Percentiles rank a stretch among this genome's conserved stretches.
Evolutionary conservation across 2,113 vertebrate species (phyloP).

Genomic region (Pycnonotus jocosus): DNA sequence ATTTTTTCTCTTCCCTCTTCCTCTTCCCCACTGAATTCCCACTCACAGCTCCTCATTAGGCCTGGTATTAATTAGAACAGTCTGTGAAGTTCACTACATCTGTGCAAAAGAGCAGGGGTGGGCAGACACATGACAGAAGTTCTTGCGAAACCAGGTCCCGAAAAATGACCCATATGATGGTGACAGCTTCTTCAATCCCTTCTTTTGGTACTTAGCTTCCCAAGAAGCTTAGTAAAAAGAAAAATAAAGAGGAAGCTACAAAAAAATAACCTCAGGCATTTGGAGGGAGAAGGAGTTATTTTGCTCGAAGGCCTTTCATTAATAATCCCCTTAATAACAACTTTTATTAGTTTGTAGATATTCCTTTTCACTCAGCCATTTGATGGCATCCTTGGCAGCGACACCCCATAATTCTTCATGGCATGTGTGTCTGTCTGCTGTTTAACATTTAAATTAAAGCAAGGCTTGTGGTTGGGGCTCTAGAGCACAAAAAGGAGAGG

Average conservation of each 20-base stretch:
- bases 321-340: not conserved
- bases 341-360: not conserved
- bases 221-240: not conserved
- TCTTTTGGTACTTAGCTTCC: not conserved
- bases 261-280: not conserved
- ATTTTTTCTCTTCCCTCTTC: not conserved
- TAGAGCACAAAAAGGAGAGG: not conserved
- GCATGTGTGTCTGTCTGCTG: not conserved
- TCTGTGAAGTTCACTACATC: not conserved
- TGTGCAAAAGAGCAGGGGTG: not conserved
- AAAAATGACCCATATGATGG: not conserved
- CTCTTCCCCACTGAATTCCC: not conserved
- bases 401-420: not conserved
- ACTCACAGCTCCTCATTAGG: not conserved
- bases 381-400: not conserved
- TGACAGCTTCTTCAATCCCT: not conserved
- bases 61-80: not conserved
- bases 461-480: not conserved
- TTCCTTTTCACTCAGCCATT: conserved; percentile 4
- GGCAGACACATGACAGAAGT: not conserved
- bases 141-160: not conserved
- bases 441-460: conserved; percentile 33
- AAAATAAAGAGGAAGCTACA: not conserved
- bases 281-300: not conserved
- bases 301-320: not conserved